Conservation (phyloP, 2,888 invertebrate species). For the Ashinkailepas kermadecensis region DNA sequence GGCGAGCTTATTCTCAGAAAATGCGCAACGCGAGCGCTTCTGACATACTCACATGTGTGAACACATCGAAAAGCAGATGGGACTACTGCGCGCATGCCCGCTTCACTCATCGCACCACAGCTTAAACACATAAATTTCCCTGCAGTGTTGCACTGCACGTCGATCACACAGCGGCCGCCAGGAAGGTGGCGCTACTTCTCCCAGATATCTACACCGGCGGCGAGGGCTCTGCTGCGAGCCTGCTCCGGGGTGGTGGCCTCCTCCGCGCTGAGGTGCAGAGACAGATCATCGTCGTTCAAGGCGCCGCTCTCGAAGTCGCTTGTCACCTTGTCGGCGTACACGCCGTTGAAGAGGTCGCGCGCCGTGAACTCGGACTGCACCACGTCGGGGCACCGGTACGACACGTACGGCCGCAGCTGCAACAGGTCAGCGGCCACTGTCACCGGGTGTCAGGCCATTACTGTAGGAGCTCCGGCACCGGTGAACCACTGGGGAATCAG, state of each 20-base stretch:
- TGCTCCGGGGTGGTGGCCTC: constrained; percentile 64
- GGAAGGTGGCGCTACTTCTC: background rate
- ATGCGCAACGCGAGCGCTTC: too few species aligned
- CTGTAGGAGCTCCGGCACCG: too few species aligned
- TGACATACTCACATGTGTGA: too few species aligned
- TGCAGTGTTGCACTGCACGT: too few species aligned
- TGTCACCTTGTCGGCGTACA: constrained; percentile 70
- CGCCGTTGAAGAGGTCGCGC: constrained; percentile 67
- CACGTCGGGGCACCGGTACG: constrained; percentile 69
- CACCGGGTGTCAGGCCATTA: too few species aligned
- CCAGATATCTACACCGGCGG: background rate
- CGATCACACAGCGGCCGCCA: too few species aligned
- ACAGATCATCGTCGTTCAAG: constrained; percentile 58
- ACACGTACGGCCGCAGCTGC: constrained; percentile 85
- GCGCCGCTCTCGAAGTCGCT: constrained; percentile 64
- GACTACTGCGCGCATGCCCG: too few species aligned
- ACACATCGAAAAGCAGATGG: too few species aligned
- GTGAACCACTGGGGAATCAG: too few species aligned
- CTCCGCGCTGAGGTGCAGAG: constrained; percentile 61
- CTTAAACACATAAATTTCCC: too few species aligned
- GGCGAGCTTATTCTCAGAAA: too few species aligned
- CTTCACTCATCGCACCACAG: too few species aligned
- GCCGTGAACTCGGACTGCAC: constrained; percentile 74
- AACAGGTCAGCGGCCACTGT: constrained; percentile 36
- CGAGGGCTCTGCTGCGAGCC: constrained; percentile 47